Base-by-base conservation (phyloP, 2,888 invertebrate genomes). In the Gibbula magus region DNA sequence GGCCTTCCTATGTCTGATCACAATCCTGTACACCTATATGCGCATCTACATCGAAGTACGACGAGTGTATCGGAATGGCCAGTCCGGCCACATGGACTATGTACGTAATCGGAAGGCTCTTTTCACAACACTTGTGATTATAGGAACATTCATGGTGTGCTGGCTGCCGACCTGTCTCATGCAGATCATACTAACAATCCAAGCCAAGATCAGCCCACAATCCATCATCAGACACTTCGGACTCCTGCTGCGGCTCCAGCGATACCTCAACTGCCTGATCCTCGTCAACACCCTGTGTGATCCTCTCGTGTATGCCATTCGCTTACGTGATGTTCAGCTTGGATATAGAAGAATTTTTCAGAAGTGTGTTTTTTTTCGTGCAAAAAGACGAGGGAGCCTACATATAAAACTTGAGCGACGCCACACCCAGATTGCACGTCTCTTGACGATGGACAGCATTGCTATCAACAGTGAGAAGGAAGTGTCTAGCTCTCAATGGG, bases 91-190 rank as follows among this genome's bases (percentile, higher is more conserved):
- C 7, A 80, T 86, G 56, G 86, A 88, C 70, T 82, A 84, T 8
- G 67, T 82, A 32, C 85, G 88, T 10, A 89, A 88, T 80, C 84
- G 85, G 3, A 89, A 90, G 51, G 89, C 89, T 8, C 77, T 90
- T n/a, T 75, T 88, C 7, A 90, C 91, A 2, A 90, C 90, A 16
- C 81, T 90, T 20, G 76, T 90, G 22, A 91, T 91, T 10, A 86
- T 91, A 3, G 87, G 86, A 32, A 88, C 89, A 29, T 91, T 89
- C 78, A 80, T 85, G 7, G 61, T 88, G 7, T 90, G 90, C 66
- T 91, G 89, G 89, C 75, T 91, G 39, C 90, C 91, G 3, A 86
- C 87, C 61, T 87, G 87, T 75, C 81, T 88, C 8, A 89, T 89
- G 77, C 87, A 89, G 77, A 54, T 75, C 8, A 75, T 52, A 8